Percentiles rank a stretch among this genome's conserved stretches.
Conservation (phyloP, 2,797 vertebrate species). For the Platalea minor region DNA sequence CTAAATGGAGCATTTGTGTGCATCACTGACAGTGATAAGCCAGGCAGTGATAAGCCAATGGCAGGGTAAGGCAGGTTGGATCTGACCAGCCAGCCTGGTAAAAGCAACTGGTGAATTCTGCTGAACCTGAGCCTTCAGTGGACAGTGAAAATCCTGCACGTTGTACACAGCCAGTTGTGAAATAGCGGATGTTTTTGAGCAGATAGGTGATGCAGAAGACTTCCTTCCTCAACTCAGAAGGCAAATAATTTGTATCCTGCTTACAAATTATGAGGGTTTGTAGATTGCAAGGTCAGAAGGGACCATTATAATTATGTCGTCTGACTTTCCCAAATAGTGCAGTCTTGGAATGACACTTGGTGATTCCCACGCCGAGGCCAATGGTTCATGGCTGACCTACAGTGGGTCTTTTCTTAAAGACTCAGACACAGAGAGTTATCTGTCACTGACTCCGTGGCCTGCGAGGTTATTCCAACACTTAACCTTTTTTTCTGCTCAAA, state of each 20-base stretch:
- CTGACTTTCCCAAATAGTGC: not conserved
- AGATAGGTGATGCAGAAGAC: conserved; percentile 55
- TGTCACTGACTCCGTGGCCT: not conserved
- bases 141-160: not conserved
- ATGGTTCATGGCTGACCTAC: accelerated
- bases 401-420: not conserved
- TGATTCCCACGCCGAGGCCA: not conserved
- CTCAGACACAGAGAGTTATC: not conserved
- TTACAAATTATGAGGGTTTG: conserved; percentile 56
- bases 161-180: not conserved
- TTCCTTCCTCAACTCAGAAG: conserved; percentile 60
- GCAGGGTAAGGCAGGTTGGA: not conserved
- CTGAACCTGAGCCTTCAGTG: not conserved
- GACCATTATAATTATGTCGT: not conserved
- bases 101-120: not conserved
- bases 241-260: conserved; percentile 63
- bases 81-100: not conserved
- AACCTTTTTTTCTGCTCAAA: not conserved
- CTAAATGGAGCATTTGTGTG: accelerated
- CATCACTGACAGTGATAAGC: accelerated
- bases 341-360: not conserved
- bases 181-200: conserved; percentile 53
- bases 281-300: conserved; percentile 45
- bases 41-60: too few species aligned
- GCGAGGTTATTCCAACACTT: not conserved